Evolutionary conservation across 2,888 invertebrate species (phyloP), one percentile per base, ranked within the genome.

Genomic region (Daptonema setosum): DNA sequence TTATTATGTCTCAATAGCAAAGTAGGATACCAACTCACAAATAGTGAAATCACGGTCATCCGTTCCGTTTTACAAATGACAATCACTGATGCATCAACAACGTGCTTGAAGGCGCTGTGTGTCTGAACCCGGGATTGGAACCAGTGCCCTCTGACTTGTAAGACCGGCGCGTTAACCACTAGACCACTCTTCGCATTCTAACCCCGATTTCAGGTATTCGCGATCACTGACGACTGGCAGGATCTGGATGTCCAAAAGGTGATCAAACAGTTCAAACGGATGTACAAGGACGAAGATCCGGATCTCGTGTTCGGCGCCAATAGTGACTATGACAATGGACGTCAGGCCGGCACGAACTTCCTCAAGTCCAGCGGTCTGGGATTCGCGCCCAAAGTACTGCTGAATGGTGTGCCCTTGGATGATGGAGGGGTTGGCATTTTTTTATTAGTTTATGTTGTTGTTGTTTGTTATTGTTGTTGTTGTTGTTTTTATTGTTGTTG

Each of bases 321-420:
- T 65, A 86, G 87, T 0, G 87, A 87, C 65, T 93, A 84, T 69
- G 87, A 90, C 72, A 71, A 72, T 64, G 88, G 90, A 1, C 78
- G 86, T 41, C 58, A 63, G 60, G 60, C 61, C 3, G 69, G 70
- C 22, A 57, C 59, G 1, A 64, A 64, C n/a, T 75, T 72, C 61
- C 60, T 73, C 30, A 56, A 65, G 25, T 65, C 65, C 54, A 70
- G 71, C 43, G 75, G 75, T 2, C 66, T 76, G 30, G 66, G 66
- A 26, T 64, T 64, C n/a, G 65, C 70, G 53, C 75, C 74, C 1
- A 79, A 85, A 78, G 90, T 85, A 0, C 73, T 97, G 55, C 74
- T 97, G 57, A 95, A 97, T 73, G 95, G 95, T 1, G 81, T 87
- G 48, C 86, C 88, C 0, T 74, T 97, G 61, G 78, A 81, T 25